Conservation (phyloP, 92 coral and sea anemone genomes). For the Metridium senile region DNA sequence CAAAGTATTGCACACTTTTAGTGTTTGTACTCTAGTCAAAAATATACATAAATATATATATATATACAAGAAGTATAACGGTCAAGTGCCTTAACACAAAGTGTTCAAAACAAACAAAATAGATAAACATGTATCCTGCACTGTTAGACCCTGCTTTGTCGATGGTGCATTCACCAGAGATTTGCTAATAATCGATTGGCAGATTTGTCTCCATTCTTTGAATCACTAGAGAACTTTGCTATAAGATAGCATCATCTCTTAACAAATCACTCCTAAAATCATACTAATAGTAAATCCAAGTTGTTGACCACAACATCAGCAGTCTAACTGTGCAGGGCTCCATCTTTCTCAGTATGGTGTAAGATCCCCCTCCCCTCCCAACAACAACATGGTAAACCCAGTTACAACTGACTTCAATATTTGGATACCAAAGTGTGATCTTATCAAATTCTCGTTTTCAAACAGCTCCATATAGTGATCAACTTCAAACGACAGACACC, state of each 20-base stretch:
- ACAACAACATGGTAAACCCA: not conserved
- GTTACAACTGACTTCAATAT: not conserved
- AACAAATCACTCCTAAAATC: not conserved
- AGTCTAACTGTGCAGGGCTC: not conserved
- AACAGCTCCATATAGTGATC: no score
- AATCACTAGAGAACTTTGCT: no score
- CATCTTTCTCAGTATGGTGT: constrained; percentile 8
- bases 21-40: no score
- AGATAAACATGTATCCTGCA: not conserved
- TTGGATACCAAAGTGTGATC: not conserved
- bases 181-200: no score
- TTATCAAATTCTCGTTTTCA: not conserved
- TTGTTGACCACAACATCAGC: not conserved
- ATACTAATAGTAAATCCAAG: no score
- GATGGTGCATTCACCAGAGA: not conserved
- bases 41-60: no score
- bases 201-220: no score
- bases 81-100: no score
- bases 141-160: not conserved
- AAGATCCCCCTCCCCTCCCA: not conserved
- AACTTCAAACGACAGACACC: no score
- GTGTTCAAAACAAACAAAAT: not conserved
- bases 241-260: not conserved
- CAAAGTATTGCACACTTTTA: no score
- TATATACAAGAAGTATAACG: no score